phyloP scores from a whole-genome alignment of 2,113 vertebrate genomes.

The Macrotis lagotis region DNA sequence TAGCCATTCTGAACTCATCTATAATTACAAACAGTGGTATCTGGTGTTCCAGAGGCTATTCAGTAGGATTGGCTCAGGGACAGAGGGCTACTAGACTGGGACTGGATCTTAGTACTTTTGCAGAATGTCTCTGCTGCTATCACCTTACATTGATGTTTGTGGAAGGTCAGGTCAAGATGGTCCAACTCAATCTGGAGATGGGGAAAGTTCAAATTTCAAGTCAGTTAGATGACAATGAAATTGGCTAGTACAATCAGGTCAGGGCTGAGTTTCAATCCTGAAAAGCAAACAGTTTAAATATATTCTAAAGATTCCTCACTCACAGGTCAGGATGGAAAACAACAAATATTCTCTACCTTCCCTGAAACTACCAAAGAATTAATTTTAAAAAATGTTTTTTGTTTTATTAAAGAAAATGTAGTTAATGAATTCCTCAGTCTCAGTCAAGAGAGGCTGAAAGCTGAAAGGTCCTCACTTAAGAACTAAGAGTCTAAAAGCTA shows the following conservation, averaged over 20 bases:
- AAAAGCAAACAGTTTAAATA: neutral
- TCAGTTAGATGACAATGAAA: neutral
- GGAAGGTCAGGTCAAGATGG: conserved; percentile 40
- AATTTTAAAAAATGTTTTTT: neutral
- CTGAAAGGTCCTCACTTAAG: neutral
- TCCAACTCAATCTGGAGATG: conserved; percentile 43
- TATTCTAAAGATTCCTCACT: neutral
- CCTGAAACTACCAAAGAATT: neutral
- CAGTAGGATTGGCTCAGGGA: neutral
- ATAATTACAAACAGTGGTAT: neutral
- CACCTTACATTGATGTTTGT: conserved; percentile 42
- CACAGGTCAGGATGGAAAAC: neutral
- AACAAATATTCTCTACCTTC: neutral
- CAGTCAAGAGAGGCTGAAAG: neutral
- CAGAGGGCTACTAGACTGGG: neutral
- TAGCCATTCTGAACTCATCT: neutral
- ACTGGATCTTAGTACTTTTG: conserved; percentile 10
- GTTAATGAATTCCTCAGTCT: neutral
- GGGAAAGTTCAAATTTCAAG: conserved; percentile 46
- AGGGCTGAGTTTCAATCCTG: conserved; percentile 14
- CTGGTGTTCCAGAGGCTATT: neutral
- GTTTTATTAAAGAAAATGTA: neutral
- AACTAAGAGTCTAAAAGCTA: accelerated
- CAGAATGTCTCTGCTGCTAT: conserved; percentile 14
- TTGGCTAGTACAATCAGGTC: neutral